Evolutionary conservation across 2,113 vertebrate species (phyloP).

Genomic region (Callipepla californica): DNA sequence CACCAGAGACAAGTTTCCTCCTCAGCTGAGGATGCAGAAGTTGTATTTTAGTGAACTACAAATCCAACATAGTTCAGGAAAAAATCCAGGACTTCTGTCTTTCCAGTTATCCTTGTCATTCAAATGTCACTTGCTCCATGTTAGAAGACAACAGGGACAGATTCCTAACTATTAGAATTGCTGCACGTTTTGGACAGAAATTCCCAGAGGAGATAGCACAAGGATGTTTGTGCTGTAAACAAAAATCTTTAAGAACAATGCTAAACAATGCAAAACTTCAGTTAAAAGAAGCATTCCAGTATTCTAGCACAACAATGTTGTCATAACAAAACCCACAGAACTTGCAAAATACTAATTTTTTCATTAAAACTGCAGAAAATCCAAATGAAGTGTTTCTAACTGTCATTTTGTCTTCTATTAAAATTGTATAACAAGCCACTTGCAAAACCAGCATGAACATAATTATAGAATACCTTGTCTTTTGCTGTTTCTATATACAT

Average conservation of each 20-base stretch:
- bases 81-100: neutral
- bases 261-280: neutral
- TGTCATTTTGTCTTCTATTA: conserved; percentile 63
- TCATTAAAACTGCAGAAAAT: conserved; percentile 64
- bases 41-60: neutral
- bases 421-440: conserved; percentile 71
- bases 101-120: neutral
- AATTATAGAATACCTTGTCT: conserved; percentile 72
- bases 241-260: neutral
- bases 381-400: conserved; percentile 62
- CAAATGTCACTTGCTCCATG: neutral
- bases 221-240: neutral
- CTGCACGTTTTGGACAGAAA: neutral
- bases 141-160: neutral
- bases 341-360: conserved; percentile 69
- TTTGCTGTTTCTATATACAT: conserved; percentile 75
- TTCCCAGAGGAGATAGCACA: neutral
- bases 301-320: conserved; percentile 20
- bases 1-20: neutral
- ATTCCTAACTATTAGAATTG: neutral
- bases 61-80: neutral
- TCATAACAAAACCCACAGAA: conserved; percentile 21
- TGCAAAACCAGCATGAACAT: conserved; percentile 66
- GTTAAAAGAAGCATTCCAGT: neutral
- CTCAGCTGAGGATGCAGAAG: neutral